phyloP scores from a whole-genome alignment of 2,113 vertebrate species.

The Platichthys flesus region DNA sequence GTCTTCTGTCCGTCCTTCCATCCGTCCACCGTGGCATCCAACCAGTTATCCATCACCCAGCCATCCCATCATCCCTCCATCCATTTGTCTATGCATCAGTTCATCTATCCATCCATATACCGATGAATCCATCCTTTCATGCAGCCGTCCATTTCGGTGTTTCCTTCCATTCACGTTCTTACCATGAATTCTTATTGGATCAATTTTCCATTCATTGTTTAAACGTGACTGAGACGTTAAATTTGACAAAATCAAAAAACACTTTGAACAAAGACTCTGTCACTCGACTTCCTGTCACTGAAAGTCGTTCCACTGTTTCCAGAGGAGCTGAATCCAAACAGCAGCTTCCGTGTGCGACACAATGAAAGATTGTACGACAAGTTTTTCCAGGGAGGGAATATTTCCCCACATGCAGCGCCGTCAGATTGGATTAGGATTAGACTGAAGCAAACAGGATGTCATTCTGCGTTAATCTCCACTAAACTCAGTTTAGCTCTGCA shows the following conservation, averaged over 20 bases:
- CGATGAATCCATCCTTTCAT: too few relatives aligned
- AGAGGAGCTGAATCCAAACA: background rate
- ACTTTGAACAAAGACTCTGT: too few relatives aligned
- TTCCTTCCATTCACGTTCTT: too few relatives aligned
- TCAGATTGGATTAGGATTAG: constrained; percentile 67
- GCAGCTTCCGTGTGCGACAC: constrained; percentile 6
- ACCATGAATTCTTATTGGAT: too few relatives aligned
- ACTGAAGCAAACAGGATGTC: constrained; percentile 65
- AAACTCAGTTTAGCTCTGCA: constrained; percentile 70
- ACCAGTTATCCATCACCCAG: too few relatives aligned
- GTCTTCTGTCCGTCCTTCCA: background rate
- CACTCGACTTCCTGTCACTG: too few relatives aligned
- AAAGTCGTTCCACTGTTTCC: too few relatives aligned
- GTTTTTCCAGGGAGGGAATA: constrained; percentile 15
- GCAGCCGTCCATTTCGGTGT: too few relatives aligned
- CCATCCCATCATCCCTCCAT: too few relatives aligned
- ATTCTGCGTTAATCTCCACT: constrained; percentile 65
- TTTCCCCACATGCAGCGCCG: constrained; percentile 47
- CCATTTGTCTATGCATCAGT: too few relatives aligned
- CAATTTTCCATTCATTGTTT: background rate
- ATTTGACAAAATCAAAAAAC: background rate
- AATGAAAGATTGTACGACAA: constrained; percentile 35
- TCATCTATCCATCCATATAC: too few relatives aligned
- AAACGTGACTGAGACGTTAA: background rate
- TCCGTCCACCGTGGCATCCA: too few relatives aligned